phyloP scores from a whole-genome alignment of 2,888 invertebrate species.

The Leptarthrus brevirostris region DNA sequence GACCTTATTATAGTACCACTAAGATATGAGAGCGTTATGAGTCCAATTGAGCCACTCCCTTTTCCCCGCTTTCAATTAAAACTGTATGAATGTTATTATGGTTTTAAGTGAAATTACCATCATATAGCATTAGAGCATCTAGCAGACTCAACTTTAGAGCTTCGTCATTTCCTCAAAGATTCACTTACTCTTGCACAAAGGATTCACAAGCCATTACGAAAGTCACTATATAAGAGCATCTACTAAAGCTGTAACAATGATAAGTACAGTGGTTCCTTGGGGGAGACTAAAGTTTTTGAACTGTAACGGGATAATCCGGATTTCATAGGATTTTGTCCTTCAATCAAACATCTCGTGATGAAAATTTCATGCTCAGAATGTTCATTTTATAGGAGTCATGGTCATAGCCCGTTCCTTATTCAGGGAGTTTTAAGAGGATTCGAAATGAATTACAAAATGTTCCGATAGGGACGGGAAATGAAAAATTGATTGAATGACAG shows the following conservation, averaged over 20 bases:
- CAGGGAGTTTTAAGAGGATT: slow-evolving; percentile 39
- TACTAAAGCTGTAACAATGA: slow-evolving; percentile 4
- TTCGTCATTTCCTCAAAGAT: background rate
- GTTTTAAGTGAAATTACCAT: background rate
- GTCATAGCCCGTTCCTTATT: background rate
- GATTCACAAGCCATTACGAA: slow-evolving; percentile 30
- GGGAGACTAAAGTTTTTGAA: slow-evolving; percentile 50
- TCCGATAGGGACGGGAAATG: background rate
- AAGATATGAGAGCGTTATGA: too few species aligned
- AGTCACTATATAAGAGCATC: slow-evolving; percentile 18
- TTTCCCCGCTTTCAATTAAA: slow-evolving; percentile 24
- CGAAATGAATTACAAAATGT: background rate
- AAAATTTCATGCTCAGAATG: slow-evolving; percentile 47
- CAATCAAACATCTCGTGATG: slow-evolving; percentile 50
- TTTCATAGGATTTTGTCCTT: slow-evolving; percentile 49
- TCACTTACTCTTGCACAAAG: slow-evolving; percentile 2
- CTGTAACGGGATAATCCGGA: slow-evolving; percentile 50
- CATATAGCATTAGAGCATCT: background rate
- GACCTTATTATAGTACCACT: too few species aligned
- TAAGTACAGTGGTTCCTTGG: slow-evolving; percentile 19
- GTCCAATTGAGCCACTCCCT: background rate
- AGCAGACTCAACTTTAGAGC: background rate
- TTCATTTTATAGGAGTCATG: background rate
- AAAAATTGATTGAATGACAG: slow-evolving; percentile 1
- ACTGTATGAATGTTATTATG: slow-evolving; percentile 5